Conservation (phyloP, 53 echinoderm and acorn worm species). For the Pentamera pediparva region DNA sequence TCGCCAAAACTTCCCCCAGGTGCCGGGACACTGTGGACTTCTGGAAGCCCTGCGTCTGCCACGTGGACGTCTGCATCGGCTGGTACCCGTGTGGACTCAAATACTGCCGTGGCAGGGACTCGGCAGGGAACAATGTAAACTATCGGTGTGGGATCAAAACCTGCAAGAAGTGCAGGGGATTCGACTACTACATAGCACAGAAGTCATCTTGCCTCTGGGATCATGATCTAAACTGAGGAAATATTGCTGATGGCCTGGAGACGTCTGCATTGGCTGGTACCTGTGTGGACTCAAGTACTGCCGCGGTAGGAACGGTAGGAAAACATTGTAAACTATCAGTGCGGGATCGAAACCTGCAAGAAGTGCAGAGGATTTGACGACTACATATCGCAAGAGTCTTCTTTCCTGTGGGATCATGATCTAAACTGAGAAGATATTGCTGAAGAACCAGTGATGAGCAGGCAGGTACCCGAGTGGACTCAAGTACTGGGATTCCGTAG, state of each 20-base stretch:
- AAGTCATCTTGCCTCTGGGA: conserved; percentile 81
- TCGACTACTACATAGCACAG: conserved; percentile 69
- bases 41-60: conserved; percentile 63
- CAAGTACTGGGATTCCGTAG: conserved; percentile 69
- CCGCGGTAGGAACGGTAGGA: conserved; percentile 55
- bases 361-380: conserved; percentile 76
- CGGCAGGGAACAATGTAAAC: conserved; percentile 84
- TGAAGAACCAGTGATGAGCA: conserved; percentile 60
- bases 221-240: too few relatives aligned
- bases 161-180: conserved; percentile 71
- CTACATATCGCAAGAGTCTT: conserved; percentile 55
- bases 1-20: conserved; percentile 38
- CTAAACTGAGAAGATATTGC: conserved; percentile 50
- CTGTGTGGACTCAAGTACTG: conserved; percentile 91
- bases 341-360: conserved; percentile 91
- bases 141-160: conserved; percentile 96
- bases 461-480: conserved; percentile 92
- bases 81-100: conserved; percentile 99
- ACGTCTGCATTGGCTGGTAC: conserved; percentile 89
- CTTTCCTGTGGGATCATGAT: conserved; percentile 77
- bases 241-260: conserved; percentile 60
- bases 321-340: conserved; percentile 17
- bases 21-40: conserved; percentile 55
- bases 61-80: conserved; percentile 86
- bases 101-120: conserved; percentile 92